Evolutionary conservation across 2,888 invertebrate genomes (phyloP).

Genomic region (Eilema griseolum): DNA sequence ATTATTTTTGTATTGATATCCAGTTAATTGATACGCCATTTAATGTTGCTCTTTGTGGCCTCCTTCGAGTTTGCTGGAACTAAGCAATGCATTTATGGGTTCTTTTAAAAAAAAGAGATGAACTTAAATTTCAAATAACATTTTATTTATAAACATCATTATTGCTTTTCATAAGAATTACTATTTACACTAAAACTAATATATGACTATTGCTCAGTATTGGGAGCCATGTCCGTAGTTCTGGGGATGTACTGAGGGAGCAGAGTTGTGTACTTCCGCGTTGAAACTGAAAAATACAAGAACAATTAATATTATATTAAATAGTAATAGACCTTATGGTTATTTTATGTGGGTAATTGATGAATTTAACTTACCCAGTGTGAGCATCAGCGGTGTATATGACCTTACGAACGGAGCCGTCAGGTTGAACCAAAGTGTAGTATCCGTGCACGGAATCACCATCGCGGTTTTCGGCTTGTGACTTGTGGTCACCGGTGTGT

Average conservation of each 20-base stretch:
- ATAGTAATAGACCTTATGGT: background rate
- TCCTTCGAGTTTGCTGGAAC: background rate
- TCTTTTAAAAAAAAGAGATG: background rate
- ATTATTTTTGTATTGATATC: too few species aligned
- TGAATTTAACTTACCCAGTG: slow-evolving; percentile 47
- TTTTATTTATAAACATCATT: background rate
- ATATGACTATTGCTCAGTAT: slow-evolving; percentile 42
- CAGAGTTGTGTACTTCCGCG: slow-evolving; percentile 80
- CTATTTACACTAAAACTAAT: slow-evolving; percentile 9
- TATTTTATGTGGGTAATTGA: background rate
- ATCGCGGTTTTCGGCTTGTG: slow-evolving; percentile 83
- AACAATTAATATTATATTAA: background rate
- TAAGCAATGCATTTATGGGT: background rate
- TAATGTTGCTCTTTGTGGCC: too few species aligned
- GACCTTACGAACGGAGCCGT: slow-evolving; percentile 83
- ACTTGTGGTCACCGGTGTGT: slow-evolving; percentile 87
- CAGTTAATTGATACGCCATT: too few species aligned
- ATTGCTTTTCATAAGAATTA: background rate
- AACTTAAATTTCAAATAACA: background rate
- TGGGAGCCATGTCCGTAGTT: slow-evolving; percentile 61
- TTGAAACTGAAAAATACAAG: slow-evolving; percentile 70
- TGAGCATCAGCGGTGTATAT: slow-evolving; percentile 76
- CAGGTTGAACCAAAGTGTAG: slow-evolving; percentile 86
- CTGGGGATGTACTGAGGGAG: slow-evolving; percentile 68
- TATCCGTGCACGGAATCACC: slow-evolving; percentile 86